These are phyloP conservation scores for Caenorhabditis sp. DNA, from an alignment of 2,888 invertebrate genomes.

Conservation along the genomic window DNA sequence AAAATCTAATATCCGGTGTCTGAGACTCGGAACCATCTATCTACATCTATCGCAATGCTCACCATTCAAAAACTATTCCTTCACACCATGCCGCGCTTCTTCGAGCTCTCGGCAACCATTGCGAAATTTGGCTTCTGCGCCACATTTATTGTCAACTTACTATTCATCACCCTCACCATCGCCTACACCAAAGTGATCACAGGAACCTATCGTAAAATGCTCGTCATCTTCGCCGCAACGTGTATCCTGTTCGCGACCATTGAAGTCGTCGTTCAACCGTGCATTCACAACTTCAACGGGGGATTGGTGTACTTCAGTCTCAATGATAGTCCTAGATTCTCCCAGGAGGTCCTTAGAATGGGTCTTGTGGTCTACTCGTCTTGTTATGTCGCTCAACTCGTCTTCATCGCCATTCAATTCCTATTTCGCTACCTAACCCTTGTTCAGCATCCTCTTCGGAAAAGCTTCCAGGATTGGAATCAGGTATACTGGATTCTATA, in stretches of 20 bases:
- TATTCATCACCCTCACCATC: background rate
- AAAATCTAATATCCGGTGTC: too few species aligned
- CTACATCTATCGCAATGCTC: too few species aligned
- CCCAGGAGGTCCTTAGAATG: background rate
- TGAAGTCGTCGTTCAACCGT: background rate
- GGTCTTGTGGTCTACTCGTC: background rate
- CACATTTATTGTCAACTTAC: background rate
- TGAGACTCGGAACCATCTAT: too few species aligned
- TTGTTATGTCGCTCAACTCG: slow-evolving; percentile 1
- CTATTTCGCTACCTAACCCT: slow-evolving; percentile 6
- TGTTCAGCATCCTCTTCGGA: background rate
- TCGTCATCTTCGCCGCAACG: background rate
- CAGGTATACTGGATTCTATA: background rate
- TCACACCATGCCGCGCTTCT: background rate
- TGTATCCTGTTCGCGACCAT: background rate
- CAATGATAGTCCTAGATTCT: background rate
- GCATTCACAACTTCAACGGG: slow-evolving; percentile 4
- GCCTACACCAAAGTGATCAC: background rate
- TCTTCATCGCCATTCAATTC: slow-evolving; percentile 3
- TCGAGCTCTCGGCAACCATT: background rate
- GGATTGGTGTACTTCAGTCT: slow-evolving; percentile 4
- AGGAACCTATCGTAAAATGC: background rate
- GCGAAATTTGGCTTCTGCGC: background rate
- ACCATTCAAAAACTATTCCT: too few species aligned
- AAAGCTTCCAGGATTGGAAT: background rate